Evolutionary conservation across 2,888 invertebrate genomes (phyloP).

Genomic region (Cephonodes hylas): DNA sequence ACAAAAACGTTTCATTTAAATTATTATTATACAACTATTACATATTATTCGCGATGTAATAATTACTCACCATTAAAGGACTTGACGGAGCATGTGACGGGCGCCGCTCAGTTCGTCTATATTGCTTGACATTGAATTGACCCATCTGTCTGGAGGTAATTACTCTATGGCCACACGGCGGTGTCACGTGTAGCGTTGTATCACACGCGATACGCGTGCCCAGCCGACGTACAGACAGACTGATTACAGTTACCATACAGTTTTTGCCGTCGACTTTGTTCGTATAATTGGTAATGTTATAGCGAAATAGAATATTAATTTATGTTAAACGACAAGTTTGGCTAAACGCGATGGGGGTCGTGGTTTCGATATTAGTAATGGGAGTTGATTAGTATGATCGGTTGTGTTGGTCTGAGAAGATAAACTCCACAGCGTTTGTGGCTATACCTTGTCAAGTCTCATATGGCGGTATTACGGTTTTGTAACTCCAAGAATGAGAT

Average conservation of each 20-base stretch:
- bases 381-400: not conserved
- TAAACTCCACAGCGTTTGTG: too few relatives aligned
- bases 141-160: constrained; percentile 25
- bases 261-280: constrained; percentile 6
- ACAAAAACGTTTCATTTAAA: too few relatives aligned
- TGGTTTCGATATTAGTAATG: not conserved
- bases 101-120: not conserved
- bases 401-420: too few relatives aligned
- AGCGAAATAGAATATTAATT: not conserved
- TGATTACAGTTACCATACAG: constrained; percentile 5
- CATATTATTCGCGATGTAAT: too few relatives aligned
- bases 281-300: not conserved
- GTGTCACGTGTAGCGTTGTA: constrained; percentile 46
- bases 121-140: constrained; percentile 14
- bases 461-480: too few relatives aligned
- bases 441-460: too few relatives aligned
- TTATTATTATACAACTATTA: not conserved
- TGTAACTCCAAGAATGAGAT: too few relatives aligned
- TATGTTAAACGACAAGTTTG: too few relatives aligned
- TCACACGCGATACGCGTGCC: constrained; percentile 53
- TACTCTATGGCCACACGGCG: constrained; percentile 38
- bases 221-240: constrained; percentile 19
- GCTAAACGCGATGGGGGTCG: too few relatives aligned
- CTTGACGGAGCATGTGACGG: not conserved
- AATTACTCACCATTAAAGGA: not conserved